Evolutionary conservation across 1,140 invertebrate genomes (phyloP), one percentile per base, ranked within the genome.

Genomic region (Drosophila nikananu): DNA sequence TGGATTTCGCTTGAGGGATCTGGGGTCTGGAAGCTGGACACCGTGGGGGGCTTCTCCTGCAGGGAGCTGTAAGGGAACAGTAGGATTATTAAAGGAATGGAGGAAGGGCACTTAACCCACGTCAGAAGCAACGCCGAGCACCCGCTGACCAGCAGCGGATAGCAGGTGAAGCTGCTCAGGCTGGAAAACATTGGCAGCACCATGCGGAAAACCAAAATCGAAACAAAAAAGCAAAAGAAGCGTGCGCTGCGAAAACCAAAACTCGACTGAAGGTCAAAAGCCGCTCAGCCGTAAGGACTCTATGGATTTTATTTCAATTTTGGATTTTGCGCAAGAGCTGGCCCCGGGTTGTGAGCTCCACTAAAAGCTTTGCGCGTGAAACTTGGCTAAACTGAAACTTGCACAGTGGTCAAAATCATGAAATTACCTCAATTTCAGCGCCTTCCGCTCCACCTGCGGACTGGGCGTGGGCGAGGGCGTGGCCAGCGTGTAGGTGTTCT

Each of bases 401-500:
- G 37, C n/a, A 82, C 83, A 68, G 83, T 86, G 79, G 62, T n/a
- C 0, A 8, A 5, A n/a, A 49, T 52, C 15, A 15, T 12, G 12
- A 42, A 78, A 83, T 90, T 48, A 91, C 91, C 91, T 86, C 19
- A 79, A 25, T 13, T 72, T n/a, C n/a, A n/a, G 30, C 19, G 68
- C 37, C 41, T 83, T 84, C 6, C 82, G 52, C n/a, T 92, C 86
- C 63, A 77, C 57, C 42, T 78, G 78, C 0, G 91, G 83, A 62
- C 81, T 92, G 17, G 84, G 62, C 23, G 77, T 60, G 0, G 80
- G 63, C 2, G 84, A 72, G 21, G 77, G 48, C 17, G 90, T 74
- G n/a, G 81, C 68, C 70, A 93, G 55, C 2, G 94, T 94, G 57
- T 94, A 94, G 0, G 94, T 94, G 73, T 94, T 94, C 71, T 94